Percentiles rank a stretch among this genome's conserved stretches.
Conservation (phyloP, 2,113 vertebrate genomes). For the Sebastes schlegelii region DNA sequence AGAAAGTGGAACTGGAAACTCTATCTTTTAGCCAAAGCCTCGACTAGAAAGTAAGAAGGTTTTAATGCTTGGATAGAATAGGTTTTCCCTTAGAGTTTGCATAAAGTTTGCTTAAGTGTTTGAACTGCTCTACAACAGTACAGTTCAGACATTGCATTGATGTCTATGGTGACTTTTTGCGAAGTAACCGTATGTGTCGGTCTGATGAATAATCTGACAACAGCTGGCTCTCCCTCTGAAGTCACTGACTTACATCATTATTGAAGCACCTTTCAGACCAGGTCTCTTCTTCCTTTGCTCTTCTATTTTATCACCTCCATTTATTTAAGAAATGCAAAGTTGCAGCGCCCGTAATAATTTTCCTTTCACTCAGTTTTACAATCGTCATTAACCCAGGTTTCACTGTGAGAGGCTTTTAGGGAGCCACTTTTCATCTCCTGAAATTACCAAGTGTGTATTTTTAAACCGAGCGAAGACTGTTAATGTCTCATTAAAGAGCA, state of each 20-base stretch:
- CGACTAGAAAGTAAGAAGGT: not conserved
- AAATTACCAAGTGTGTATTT: constrained; percentile 43
- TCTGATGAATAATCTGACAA: not conserved
- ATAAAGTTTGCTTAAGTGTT: constrained; percentile 5
- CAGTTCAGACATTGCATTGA: not conserved
- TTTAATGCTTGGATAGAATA: not conserved
- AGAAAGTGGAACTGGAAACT: constrained; percentile 2
- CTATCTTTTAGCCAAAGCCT: not conserved
- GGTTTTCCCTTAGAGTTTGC: not conserved
- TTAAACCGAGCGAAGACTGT: constrained; percentile 25
- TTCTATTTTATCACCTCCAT: constrained; percentile 53
- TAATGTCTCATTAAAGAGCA: constrained; percentile 24
- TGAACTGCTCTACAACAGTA: not conserved
- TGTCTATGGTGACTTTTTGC: too few species aligned
- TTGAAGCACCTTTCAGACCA: constrained; percentile 33
- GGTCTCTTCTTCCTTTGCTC: not conserved
- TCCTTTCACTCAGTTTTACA: constrained; percentile 55
- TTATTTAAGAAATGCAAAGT: constrained; percentile 43
- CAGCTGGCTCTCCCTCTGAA: not conserved
- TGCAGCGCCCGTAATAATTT: constrained; percentile 15
- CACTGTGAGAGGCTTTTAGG: constrained; percentile 54
- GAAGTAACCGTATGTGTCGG: too few species aligned
- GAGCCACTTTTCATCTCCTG: constrained; percentile 42
- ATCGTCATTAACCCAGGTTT: constrained; percentile 52
- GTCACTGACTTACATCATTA: constrained; percentile 1